A percentile compares a stretch with the other conserved stretches of the same genome.
Conservation (phyloP, 2,113 vertebrate species). For the Pachycephala philippinensis region DNA sequence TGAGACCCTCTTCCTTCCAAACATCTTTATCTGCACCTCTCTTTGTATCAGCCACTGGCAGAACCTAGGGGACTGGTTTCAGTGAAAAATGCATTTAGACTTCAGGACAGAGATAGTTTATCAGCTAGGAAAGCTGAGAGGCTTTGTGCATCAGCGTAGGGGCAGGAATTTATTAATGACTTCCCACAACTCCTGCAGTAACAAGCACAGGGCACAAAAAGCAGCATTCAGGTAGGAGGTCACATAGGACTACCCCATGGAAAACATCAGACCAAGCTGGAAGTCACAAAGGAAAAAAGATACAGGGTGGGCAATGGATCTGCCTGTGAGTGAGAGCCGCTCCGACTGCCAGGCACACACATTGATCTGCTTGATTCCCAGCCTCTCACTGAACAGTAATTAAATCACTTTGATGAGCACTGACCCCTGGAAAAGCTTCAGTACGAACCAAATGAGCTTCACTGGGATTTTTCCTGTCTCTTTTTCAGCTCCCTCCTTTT, state of each 20-base stretch:
- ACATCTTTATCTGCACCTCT: not conserved
- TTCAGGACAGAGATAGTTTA: not conserved
- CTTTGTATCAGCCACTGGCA: not conserved
- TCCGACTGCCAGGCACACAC: not conserved
- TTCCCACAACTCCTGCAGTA: not conserved
- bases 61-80: not conserved
- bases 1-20: not conserved
- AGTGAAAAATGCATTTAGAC: not conserved
- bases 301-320: not conserved
- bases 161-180: not conserved
- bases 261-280: not conserved
- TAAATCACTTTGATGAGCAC: not conserved
- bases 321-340: not conserved
- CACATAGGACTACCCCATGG: not conserved
- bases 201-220: not conserved
- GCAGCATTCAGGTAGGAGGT: not conserved
- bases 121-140: not conserved
- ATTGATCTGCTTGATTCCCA: not conserved
- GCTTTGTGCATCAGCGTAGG: not conserved
- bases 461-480: not conserved
- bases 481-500: not conserved
- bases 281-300: not conserved
- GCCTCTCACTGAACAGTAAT: not conserved
- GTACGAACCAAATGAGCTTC: not conserved
- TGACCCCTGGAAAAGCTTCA: not conserved